Conservation (phyloP, 2,797 vertebrate species). For the Botia kubotai region DNA sequence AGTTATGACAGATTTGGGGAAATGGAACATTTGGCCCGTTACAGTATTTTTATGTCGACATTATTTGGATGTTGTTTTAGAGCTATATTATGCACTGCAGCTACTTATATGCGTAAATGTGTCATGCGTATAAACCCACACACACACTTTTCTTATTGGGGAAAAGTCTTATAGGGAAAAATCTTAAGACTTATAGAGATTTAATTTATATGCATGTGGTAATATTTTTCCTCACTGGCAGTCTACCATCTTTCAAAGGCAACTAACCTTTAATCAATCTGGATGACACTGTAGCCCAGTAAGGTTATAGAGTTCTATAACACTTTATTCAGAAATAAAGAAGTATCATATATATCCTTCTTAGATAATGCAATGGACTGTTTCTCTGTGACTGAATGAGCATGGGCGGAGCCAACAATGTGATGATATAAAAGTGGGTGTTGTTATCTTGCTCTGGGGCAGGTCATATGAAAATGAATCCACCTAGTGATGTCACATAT, state of each 20-base stretch:
- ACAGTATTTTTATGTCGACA: neutral
- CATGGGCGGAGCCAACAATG: no score
- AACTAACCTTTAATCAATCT: conserved; percentile 78
- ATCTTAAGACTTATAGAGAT: conserved; percentile 15
- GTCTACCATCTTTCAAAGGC: conserved; percentile 71
- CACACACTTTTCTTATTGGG: neutral
- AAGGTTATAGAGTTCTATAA: conserved; percentile 64
- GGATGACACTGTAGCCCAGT: conserved; percentile 72
- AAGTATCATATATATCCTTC: no score
- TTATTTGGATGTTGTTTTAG: neutral
- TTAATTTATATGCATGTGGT: conserved; percentile 36
- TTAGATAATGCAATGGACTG: no score
- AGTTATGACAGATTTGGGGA: neutral
- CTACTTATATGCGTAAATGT: neutral
- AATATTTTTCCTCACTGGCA: conserved; percentile 59
- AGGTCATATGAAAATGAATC: no score
- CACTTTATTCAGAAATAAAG: conserved; percentile 4
- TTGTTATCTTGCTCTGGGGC: no score
- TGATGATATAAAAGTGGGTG: no score
- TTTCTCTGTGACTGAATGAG: no score
- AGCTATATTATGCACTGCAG: neutral
- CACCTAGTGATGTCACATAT: no score
- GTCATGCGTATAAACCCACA: neutral
- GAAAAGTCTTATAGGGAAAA: no score
- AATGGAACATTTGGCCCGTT: neutral